Base-by-base conservation (phyloP, 2,888 invertebrate genomes). In the Cheilosia grossa region DNA sequence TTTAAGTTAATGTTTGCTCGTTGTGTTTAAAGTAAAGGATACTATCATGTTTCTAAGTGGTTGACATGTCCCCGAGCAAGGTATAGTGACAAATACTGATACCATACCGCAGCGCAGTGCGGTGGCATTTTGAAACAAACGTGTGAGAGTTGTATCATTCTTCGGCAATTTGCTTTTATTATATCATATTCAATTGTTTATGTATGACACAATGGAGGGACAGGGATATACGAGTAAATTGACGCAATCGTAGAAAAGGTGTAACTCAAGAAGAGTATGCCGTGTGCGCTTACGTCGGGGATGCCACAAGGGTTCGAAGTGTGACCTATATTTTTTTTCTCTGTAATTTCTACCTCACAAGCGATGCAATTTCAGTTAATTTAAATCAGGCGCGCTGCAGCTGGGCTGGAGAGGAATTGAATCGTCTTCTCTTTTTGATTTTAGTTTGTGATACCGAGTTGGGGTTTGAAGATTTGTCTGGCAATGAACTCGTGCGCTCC, bases 171-270 rank as follows among this genome's bases (percentile, higher is more conserved):
- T 47, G 54, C 63, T 78, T 78, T 78, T 78, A 70, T 78, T 69
- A 61, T 56, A 78, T 70, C 56, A 47, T 56, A 70, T 78, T 70
- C 69, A 78, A 61, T 70, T 78, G 78, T 78, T 70, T 70, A 33
- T 67, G 17, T 58, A 9, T 21, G 37, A 33, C 37, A 37, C 17
- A 56, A 33, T 56, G 33, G 30, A 0, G 1, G 10, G 54, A 19
- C 4, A 33, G 56, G n/a, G 27, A 27, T 27, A 37, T 2, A 37
- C 56, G 7, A 9, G 4, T 10, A 58, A 58, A 37, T 27, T 19
- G 51, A 66, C 27, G 6, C 51, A 66, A 51, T 54, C 54, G n/a
- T 44, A 37, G n/a, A 49, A 56, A 27, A 40, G 15, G 37, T 56
- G 74, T 64, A 64, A 74, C 54, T 72, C 61, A 30, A 63, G 61